Evolutionary conservation across 1,140 invertebrate genomes (phyloP).

Genomic region (Ditylenchus dipsaci): DNA sequence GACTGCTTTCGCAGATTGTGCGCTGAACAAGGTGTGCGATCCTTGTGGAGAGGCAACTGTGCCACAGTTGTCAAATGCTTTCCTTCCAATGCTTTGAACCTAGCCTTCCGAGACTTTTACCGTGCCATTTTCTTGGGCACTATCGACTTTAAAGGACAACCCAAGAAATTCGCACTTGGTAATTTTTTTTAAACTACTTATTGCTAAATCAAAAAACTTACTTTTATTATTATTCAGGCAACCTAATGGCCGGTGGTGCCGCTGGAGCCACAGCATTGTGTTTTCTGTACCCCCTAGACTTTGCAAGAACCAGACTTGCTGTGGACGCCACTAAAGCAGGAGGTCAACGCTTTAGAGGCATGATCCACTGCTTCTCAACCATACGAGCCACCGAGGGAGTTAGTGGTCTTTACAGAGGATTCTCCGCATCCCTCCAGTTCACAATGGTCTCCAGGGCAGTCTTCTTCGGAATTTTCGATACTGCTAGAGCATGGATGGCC

Average conservation of each 20-base stretch:
- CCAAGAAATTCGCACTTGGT: constrained; percentile 2
- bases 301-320: constrained; percentile 77
- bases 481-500: constrained; percentile 30
- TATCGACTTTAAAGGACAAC: constrained; percentile 18
- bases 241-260: constrained; percentile 84
- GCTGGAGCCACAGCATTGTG: constrained; percentile 87
- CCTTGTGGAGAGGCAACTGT: constrained; percentile 65
- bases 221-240: constrained; percentile 63
- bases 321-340: constrained; percentile 60
- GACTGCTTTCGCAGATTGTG: constrained; percentile 55
- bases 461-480: constrained; percentile 59
- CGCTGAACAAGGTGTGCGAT: constrained; percentile 60
- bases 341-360: constrained; percentile 47
- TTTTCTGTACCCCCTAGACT: constrained; percentile 91
- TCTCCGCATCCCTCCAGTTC: constrained; percentile 56
- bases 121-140: not conserved
- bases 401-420: constrained; percentile 55
- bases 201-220: constrained; percentile 64
- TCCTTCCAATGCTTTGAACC: constrained; percentile 63
- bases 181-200: constrained; percentile 22
- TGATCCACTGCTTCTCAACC: constrained; percentile 53
- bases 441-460: constrained; percentile 58
- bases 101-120: constrained; percentile 40
- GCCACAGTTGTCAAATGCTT: not conserved
- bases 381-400: constrained; percentile 52